A percentile compares a stretch with the other conserved stretches of the same genome.
These are phyloP conservation scores for Drosophila hamatofila DNA, from an alignment of 2,888 invertebrate genomes.

Conservation along the genomic window DNA sequence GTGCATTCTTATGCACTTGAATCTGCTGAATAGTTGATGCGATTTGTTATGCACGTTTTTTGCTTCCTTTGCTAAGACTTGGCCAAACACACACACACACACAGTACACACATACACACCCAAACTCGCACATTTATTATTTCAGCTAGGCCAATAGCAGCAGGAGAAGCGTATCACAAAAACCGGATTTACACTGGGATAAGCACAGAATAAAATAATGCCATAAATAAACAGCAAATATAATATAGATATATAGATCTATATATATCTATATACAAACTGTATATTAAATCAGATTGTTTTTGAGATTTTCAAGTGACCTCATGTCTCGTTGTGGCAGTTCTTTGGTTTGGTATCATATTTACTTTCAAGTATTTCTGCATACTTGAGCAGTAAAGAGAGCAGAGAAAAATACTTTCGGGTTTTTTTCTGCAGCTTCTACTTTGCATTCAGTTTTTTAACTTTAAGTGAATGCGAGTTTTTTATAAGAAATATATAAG, in stretches of 20 bases:
- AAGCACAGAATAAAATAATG: constrained; percentile 34
- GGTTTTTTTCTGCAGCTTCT: neutral
- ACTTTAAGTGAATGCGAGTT: neutral
- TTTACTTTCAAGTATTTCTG: constrained; percentile 7
- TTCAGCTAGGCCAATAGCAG: constrained; percentile 41
- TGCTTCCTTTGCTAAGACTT: constrained; percentile 31
- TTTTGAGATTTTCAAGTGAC: constrained; percentile 14
- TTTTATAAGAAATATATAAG: neutral
- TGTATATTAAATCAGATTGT: constrained; percentile 8
- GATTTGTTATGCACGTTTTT: constrained; percentile 67
- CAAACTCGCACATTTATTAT: constrained; percentile 24
- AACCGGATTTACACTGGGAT: constrained; percentile 49
- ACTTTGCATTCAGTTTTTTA: neutral
- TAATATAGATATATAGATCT: neutral
- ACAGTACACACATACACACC: neutral
- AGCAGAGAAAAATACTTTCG: neutral
- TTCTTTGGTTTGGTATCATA: neutral
- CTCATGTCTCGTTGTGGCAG: neutral
- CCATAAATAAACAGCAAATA: constrained; percentile 22
- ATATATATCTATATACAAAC: neutral
- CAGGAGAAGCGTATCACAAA: neutral
- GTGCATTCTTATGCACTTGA: constrained; percentile 51
- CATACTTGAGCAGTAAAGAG: neutral
- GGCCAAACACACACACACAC: constrained; percentile 41
- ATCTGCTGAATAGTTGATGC: constrained; percentile 69